phyloP scores from a whole-genome alignment of 2,113 vertebrate species.

The Paradisaea rubra region DNA sequence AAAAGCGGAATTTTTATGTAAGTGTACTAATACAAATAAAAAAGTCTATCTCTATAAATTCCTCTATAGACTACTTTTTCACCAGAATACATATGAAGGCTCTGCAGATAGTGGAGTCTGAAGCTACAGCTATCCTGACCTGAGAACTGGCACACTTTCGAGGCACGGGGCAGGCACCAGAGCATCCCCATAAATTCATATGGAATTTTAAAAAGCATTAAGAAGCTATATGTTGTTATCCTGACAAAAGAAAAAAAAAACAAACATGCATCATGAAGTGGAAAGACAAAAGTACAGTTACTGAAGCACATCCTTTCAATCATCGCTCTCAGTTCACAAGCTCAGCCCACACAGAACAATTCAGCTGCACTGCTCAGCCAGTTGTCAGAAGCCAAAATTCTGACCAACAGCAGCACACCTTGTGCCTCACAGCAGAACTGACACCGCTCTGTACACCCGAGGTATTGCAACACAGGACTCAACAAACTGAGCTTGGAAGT shows the following conservation, averaged over 20 bases:
- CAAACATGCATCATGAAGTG: constrained; percentile 74
- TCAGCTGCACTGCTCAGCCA: constrained; percentile 33
- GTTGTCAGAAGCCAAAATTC: background rate
- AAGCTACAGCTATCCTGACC: constrained; percentile 9
- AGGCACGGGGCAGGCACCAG: constrained; percentile 54
- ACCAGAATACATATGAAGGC: background rate
- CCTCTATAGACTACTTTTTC: background rate
- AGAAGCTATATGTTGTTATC: constrained; percentile 74
- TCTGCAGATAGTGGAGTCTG: background rate
- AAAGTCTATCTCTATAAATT: background rate
- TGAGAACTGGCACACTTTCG: constrained; percentile 20
- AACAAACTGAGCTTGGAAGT: background rate
- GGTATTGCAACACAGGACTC: background rate
- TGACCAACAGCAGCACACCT: background rate
- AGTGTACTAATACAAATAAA: constrained; percentile 3
- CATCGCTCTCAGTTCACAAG: constrained; percentile 21
- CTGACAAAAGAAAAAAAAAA: constrained; percentile 73
- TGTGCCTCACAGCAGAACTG: background rate
- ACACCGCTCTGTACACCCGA: background rate
- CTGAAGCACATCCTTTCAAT: constrained; percentile 66
- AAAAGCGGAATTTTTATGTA: background rate
- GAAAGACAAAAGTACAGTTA: constrained; percentile 67
- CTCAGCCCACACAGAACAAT: constrained; percentile 53
- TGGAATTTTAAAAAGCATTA: constrained; percentile 47
- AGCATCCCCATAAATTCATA: constrained; percentile 41